Evolutionary conservation across 2,797 vertebrate species (phyloP).

Genomic region (Lacerta agilis): DNA sequence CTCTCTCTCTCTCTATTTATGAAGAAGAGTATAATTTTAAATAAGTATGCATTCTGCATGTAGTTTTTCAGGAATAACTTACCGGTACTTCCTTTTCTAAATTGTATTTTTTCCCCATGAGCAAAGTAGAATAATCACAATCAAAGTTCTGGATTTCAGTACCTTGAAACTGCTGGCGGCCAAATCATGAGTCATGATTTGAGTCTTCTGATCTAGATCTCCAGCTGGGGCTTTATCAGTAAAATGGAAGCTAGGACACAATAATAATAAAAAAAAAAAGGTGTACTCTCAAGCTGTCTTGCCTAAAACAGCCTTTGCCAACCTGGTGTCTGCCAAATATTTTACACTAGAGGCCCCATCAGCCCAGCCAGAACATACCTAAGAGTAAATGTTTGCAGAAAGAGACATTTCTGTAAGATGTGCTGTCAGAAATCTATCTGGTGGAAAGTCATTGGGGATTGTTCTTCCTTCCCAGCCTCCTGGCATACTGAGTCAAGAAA

Average conservation of each 20-base stretch:
- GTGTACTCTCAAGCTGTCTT: background rate
- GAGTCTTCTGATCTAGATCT: background rate
- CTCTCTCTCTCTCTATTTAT: background rate
- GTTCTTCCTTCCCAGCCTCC: background rate
- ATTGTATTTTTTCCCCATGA: background rate
- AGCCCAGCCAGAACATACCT: background rate
- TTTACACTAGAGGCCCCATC: no score
- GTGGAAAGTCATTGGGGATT: background rate
- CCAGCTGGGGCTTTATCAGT: background rate
- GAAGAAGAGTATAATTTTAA: slow-evolving; percentile 6
- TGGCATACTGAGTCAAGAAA: background rate
- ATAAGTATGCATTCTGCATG: background rate
- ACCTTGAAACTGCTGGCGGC: background rate
- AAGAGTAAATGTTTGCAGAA: background rate
- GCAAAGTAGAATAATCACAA: background rate
- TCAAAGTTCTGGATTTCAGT: background rate
- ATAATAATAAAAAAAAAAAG: background rate
- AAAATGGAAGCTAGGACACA: rapidly evolving
- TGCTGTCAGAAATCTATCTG: background rate
- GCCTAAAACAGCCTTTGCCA: background rate
- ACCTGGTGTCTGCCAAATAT: no score
- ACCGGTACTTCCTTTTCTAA: background rate
- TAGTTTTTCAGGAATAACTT: rapidly evolving
- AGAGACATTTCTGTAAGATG: background rate
- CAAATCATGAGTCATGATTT: background rate